These are phyloP conservation scores for Platorchestia sp. DNA, from an alignment of 1,140 invertebrate genomes.

Conservation along the genomic window DNA sequence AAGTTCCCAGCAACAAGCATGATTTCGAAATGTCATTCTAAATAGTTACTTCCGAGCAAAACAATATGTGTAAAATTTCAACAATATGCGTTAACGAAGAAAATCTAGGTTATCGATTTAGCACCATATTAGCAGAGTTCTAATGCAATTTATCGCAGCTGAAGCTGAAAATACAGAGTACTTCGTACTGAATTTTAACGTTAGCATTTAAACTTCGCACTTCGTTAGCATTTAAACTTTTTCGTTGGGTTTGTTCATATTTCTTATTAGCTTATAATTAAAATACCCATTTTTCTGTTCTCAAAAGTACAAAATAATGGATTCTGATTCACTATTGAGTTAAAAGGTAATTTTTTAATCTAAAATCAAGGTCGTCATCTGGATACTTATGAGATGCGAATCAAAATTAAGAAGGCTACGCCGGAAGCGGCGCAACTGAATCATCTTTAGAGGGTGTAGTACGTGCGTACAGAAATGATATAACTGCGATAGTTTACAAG, in stretches of 20 bases:
- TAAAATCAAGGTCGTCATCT: not conserved
- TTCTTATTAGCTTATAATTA: not conserved
- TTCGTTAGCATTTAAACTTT: not conserved
- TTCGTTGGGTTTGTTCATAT: not conserved
- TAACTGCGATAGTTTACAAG: not conserved
- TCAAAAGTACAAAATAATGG: not conserved
- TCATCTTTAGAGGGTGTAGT: not conserved
- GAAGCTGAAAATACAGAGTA: not conserved
- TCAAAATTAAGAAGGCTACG: not conserved
- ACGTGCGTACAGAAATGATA: not conserved
- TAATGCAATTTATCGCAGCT: not conserved
- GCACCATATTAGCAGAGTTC: not conserved
- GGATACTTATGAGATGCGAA: not conserved
- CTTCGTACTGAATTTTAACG: not conserved
- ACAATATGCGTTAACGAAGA: not conserved
- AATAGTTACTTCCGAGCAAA: not conserved
- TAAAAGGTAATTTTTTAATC: not conserved
- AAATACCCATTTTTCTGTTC: not conserved
- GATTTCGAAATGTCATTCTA: not conserved
- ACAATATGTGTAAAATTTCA: not conserved
- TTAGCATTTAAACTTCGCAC: no score
- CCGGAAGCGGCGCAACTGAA: not conserved
- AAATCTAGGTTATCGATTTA: constrained; percentile 2
- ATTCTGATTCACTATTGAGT: not conserved
- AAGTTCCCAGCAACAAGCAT: not conserved